A percentile compares a stretch with the other conserved stretches of the same genome.
These are phyloP conservation scores for Megalurothrips usitatus DNA, from an alignment of 2,888 invertebrate genomes.

Conservation along the genomic window DNA sequence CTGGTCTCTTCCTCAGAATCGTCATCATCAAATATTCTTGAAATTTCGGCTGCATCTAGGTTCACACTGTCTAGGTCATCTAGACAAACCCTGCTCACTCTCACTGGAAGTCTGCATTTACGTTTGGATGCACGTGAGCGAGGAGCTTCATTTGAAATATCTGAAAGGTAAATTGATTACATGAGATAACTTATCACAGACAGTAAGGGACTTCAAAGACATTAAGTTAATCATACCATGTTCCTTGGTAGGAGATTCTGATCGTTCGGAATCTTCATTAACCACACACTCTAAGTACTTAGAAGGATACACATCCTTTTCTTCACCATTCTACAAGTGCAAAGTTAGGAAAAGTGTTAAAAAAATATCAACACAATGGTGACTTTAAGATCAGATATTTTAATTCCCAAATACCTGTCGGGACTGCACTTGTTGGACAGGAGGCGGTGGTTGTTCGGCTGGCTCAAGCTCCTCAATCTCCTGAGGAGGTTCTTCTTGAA, in stretches of 20 bases:
- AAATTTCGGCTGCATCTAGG: constrained; percentile 36
- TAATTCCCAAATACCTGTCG: too few relatives aligned
- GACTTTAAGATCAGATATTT: too few relatives aligned
- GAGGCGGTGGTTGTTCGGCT: too few relatives aligned
- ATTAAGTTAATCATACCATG: neutral
- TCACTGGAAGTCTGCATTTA: constrained; percentile 7
- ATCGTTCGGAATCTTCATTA: neutral
- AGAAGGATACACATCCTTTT: neutral
- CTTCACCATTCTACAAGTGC: neutral
- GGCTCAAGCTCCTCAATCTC: too few relatives aligned
- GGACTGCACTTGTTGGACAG: too few relatives aligned
- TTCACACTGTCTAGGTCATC: neutral
- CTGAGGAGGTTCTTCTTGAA: too few relatives aligned
- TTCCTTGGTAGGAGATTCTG: neutral
- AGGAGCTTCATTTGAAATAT: neutral
- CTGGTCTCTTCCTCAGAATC: constrained; percentile 2
- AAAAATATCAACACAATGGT: neutral
- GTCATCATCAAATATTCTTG: constrained; percentile 23
- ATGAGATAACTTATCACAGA: too few relatives aligned
- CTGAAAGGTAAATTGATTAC: neutral
- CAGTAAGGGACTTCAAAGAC: too few relatives aligned
- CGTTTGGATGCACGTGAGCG: neutral
- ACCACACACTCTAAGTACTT: constrained; percentile 1
- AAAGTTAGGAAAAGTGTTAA: neutral
- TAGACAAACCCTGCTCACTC: neutral